These are phyloP conservation scores for human (Homo sapiens) DNA, from an alignment of 2,113 vertebrate species.

Conservation along the genomic window GRCh38 chr11:97454501-97455000, in stretches of 20 bases:
- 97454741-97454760: constrained; percentile 15
- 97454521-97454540: neutral
- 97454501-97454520: neutral
- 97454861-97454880: neutral
- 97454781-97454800: neutral
- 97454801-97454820: constrained; percentile 3
- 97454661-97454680: constrained; percentile 32
- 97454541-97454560: constrained; percentile 42
- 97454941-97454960: neutral
- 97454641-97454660: constrained; percentile 30
- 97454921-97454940: neutral
- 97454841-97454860: neutral
- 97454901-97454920: constrained; percentile 39
- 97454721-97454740: constrained; percentile 32
- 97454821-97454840: neutral
- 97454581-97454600: constrained; percentile 52
- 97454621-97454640: neutral
- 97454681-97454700: constrained; percentile 56
- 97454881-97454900: neutral
- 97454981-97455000: neutral
- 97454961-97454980: constrained; percentile 6
- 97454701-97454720: constrained; percentile 70
- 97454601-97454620: neutral
- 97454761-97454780: constrained; percentile 9
- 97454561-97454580: constrained; percentile 30